phyloP scores from a whole-genome alignment of 2,888 invertebrate genomes.

The Phymatocera aterrima region DNA sequence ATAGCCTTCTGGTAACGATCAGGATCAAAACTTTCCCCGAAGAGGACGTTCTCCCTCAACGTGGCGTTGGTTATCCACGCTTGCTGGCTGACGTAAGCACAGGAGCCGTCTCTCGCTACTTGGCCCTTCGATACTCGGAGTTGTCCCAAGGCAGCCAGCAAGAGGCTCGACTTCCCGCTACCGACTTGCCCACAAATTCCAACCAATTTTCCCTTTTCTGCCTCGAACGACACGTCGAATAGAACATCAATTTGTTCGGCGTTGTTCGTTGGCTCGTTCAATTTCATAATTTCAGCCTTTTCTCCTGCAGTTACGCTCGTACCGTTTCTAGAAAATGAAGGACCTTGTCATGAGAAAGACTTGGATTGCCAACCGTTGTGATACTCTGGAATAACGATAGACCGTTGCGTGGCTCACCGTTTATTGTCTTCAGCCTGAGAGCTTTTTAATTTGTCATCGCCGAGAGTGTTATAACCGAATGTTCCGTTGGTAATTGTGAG shows the following conservation, averaged over 20 bases:
- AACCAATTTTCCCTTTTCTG: constrained; percentile 74
- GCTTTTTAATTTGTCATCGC: neutral
- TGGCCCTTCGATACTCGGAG: constrained; percentile 73
- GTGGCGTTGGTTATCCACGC: constrained; percentile 82
- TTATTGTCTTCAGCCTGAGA: neutral
- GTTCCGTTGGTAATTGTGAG: constrained; percentile 75
- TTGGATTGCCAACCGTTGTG: neutral
- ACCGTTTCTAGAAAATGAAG: constrained; percentile 9
- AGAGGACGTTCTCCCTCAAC: constrained; percentile 79
- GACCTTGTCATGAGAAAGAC: neutral
- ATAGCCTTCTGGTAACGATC: constrained; percentile 77
- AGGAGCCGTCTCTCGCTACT: constrained; percentile 75
- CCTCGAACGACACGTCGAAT: constrained; percentile 66
- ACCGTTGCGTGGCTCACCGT: neutral
- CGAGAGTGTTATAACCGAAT: constrained; percentile 70
- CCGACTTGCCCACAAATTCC: constrained; percentile 79
- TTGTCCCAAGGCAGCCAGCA: constrained; percentile 77
- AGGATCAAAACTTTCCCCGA: constrained; percentile 77
- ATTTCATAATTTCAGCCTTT: constrained; percentile 51
- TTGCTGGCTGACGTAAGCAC: constrained; percentile 77
- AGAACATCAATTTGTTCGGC: constrained; percentile 56
- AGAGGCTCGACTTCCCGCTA: constrained; percentile 77
- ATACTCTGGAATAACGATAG: neutral
- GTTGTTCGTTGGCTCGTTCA: constrained; percentile 16
- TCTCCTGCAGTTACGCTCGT: neutral